Base-by-base conservation (phyloP, 2,113 vertebrate species). In the Cervus canadensis region DNA sequence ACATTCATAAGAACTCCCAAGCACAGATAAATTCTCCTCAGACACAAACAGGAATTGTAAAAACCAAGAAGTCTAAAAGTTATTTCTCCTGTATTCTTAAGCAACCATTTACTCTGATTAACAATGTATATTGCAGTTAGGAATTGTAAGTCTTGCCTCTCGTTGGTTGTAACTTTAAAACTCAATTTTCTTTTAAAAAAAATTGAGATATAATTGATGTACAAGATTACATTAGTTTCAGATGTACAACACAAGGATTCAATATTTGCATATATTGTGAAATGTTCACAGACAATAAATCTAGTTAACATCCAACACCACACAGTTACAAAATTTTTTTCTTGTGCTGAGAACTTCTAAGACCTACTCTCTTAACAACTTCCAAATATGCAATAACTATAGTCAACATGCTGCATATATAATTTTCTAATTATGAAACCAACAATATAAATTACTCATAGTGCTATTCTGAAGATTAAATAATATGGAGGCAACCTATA, bases 381-480 rank as follows among this genome's bases (percentile, higher is more conserved):
- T 83, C 60, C 52, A 84, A 89, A 95, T 43, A 74, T 52, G 52
- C 8, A 89, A 74, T 52, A 94, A 57, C 13, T 89, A 83, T 16
- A 50, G n/a, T 40, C 40, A 48, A 28, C 33, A 74, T 59, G 23
- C 79, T 59, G 17, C 83, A 50, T 4, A 40, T 59, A 64, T 43
- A 95, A 89, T 74, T 74, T 95, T 92, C 59, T 86, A 54, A 94
- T 76, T 89, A 93, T 91, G 84, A 96, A 96, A 84, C n/a, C 87
- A 97, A 87, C 40, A 93, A 93, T 76, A 87, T 82, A 94, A 93
- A 85, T 91, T 79, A 95, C 6, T 57, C 11, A 79, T 48, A 48
- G n/a, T 78, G 6, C 50, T 71, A 36, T 40, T 86, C 21, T 86
- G 52, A 96, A 88, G 40, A 95, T 93, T 89, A 96, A 94, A 93